phyloP scores from a whole-genome alignment of 2,797 vertebrate species.

The Muscicapa comitata region DNA sequence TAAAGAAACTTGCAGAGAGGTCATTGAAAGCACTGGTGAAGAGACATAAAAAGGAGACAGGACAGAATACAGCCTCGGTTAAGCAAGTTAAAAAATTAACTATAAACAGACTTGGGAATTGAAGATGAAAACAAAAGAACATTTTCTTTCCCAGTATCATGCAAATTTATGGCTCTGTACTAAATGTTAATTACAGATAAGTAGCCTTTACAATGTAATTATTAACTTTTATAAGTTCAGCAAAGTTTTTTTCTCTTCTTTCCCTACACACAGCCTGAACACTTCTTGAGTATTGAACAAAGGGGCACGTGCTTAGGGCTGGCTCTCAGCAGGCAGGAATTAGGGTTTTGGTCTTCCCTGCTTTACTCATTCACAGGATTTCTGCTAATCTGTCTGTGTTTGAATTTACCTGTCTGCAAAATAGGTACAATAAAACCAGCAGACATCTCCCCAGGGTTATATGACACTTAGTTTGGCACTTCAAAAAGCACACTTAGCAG shows the following conservation, averaged over 20 bases:
- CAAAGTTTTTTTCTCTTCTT: neutral
- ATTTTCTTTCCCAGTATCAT: neutral
- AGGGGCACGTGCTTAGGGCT: neutral
- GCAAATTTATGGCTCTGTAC: constrained; percentile 25
- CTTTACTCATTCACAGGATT: neutral
- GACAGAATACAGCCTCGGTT: neutral
- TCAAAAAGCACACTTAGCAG: constrained; percentile 21
- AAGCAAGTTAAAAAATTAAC: constrained; percentile 44
- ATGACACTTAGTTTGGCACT: constrained; percentile 17
- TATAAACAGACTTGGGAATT: neutral
- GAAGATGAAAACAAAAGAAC: neutral
- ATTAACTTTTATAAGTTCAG: constrained; percentile 33
- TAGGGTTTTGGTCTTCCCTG: neutral
- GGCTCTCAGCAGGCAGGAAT: neutral
- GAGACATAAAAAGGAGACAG: constrained; percentile 30
- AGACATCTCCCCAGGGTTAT: constrained; percentile 10
- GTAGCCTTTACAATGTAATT: constrained; percentile 11
- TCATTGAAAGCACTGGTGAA: constrained; percentile 56
- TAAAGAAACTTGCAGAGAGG: constrained; percentile 63
- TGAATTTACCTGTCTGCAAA: constrained; percentile 42
- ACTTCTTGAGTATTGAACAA: neutral
- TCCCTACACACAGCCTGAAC: neutral
- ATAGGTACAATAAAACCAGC: constrained; percentile 1
- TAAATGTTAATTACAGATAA: constrained; percentile 14
- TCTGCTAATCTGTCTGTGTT: neutral